A percentile compares a stretch with the other conserved stretches of the same genome.
Evolutionary conservation across 1,140 invertebrate genomes (phyloP).

Genomic region (Metopolophium dirhodum): DNA sequence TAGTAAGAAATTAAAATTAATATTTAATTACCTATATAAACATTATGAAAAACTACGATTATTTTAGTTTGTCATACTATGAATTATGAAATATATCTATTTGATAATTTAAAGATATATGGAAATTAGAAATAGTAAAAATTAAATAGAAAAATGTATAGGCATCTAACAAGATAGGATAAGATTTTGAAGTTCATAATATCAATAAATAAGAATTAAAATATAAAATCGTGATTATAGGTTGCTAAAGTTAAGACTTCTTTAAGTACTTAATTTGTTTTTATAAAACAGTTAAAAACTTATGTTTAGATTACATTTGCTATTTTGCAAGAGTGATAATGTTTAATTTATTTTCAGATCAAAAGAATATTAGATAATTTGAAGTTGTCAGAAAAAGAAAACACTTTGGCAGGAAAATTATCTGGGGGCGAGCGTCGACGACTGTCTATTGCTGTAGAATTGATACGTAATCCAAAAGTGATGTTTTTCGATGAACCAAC

Average conservation of each 20-base stretch:
- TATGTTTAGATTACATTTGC: neutral
- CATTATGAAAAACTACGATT: neutral
- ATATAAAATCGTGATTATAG: neutral
- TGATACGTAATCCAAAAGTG: conserved; percentile 86
- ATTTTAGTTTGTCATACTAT: neutral
- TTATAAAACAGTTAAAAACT: neutral
- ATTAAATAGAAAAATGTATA: no score
- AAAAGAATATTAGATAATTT: conserved; percentile 58
- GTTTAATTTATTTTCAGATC: conserved; percentile 53
- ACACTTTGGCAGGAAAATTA: conserved; percentile 74
- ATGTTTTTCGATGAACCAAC: conserved; percentile 95
- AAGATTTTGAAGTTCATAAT: neutral
- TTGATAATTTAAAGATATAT: neutral
- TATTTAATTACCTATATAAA: neutral
- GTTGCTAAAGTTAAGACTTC: neutral
- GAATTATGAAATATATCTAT: neutral
- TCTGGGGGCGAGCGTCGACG: conserved; percentile 89
- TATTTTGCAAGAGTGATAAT: neutral
- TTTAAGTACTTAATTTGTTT: neutral
- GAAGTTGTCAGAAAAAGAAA: conserved; percentile 61
- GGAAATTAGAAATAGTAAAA: no score
- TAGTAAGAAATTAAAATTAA: conserved; percentile 47
- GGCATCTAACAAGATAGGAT: neutral
- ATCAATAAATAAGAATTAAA: neutral
- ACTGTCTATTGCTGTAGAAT: conserved; percentile 82